A percentile compares a stretch with the other conserved stretches of the same genome.
Conservation (phyloP, 2,888 invertebrate species). For the Hemithea aestivaria region DNA sequence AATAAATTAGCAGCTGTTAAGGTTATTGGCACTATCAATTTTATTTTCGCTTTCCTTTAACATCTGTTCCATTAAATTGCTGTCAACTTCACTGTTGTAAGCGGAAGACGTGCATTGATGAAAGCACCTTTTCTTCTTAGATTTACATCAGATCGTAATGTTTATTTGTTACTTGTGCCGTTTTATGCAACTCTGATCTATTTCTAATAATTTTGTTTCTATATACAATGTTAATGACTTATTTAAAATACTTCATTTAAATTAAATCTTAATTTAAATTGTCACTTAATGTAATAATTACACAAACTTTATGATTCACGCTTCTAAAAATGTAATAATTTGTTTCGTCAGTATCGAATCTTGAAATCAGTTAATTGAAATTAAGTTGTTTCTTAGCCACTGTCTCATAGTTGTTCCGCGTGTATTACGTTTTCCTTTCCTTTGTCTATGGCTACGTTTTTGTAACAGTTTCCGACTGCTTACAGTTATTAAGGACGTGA, state of each 20-base stretch:
- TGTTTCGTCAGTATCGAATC: slow-evolving; percentile 4
- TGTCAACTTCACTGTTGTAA: too few relatives aligned
- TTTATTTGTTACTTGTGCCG: too few relatives aligned
- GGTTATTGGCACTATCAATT: neutral
- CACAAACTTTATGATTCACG: neutral
- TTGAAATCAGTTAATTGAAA: slow-evolving; percentile 19
- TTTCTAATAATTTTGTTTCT: too few relatives aligned
- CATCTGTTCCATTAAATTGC: too few relatives aligned
- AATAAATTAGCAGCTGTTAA: neutral
- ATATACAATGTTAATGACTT: too few relatives aligned
- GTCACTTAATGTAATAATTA: neutral
- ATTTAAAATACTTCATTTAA: too few relatives aligned
- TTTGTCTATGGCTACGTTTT: slow-evolving; percentile 70
- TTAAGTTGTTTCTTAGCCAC: slow-evolving; percentile 34
- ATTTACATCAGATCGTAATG: too few relatives aligned
- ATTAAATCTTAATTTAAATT: too few relatives aligned
- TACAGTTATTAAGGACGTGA: slow-evolving; percentile 73
- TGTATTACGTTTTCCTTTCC: slow-evolving; percentile 64
- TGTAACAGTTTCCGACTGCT: slow-evolving; percentile 70
- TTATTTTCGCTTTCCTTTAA: too few relatives aligned
- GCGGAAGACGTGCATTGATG: too few relatives aligned
- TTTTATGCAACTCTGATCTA: too few relatives aligned
- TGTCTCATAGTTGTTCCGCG: slow-evolving; percentile 54
- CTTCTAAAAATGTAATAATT: neutral
- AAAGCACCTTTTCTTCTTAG: too few relatives aligned